Evolutionary conservation across 2,888 invertebrate species (phyloP), one percentile per base, ranked within the genome.

Genomic region (Pseudoips prasinana): DNA sequence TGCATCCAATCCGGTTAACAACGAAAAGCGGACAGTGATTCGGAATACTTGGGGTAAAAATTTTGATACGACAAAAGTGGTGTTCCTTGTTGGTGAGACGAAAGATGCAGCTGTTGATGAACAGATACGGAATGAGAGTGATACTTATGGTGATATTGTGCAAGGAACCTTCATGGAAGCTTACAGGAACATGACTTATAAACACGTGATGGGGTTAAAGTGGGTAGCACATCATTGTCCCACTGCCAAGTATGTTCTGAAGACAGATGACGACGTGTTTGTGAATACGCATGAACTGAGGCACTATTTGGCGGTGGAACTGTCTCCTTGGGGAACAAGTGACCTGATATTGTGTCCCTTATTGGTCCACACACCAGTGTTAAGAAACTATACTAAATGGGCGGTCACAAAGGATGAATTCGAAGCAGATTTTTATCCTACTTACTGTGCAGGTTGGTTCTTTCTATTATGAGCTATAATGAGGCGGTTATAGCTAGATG

Each of bases 171-270:
- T 95, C 58, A 50, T 90, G 22, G 96, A 96, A 75, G 90, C 92
- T 0, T 96, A 96, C 63, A 89, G 92, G 28, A 96, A 96, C 72
- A 90, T 96, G 78, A 96, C 96, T 0, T 94, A 95, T 58, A 96
- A 96, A 64, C 95, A 96, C 70, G 92, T 94, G 3, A 95, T 95
- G 91, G 94, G 92, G 0, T 83, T 96, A 25, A 95, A 95, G 64
- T 96, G 95, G 93, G 91, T 92, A 9, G 80, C 90, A 1, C 92
- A 92, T 56, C 91, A 93, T 59, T 96, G 96, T 68, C 87, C 91
- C 0, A 80, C 86, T 20, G 94, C 93, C 0, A 92, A 90, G 54
- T 92, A 91, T 58, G 69, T 95, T 32, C 78, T 95, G 33, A 95
- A 95, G 29, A 65, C 92, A 36, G 95, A 95, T 65, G 95, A 95